These are phyloP conservation scores for Seira musarum DNA, from an alignment of 2,888 invertebrate genomes.

Conservation along the genomic window DNA sequence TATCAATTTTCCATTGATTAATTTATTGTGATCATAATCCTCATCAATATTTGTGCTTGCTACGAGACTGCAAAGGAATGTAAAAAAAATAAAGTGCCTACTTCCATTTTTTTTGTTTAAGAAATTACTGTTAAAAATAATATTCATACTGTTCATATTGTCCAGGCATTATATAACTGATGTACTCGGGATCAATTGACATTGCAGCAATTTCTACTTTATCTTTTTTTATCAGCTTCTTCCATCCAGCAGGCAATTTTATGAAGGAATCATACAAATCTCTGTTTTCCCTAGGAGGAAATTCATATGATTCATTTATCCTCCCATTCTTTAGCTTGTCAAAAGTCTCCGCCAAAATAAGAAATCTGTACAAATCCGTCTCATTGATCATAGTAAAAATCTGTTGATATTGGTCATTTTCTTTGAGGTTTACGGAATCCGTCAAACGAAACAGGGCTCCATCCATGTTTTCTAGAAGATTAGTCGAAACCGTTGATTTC, in stretches of 20 bases:
- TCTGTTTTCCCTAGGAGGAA: conserved; percentile 21
- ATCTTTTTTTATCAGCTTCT: conserved; percentile 18
- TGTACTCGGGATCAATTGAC: conserved; percentile 46
- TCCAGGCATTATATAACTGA: conserved; percentile 57
- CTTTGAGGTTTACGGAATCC: conserved; percentile 17
- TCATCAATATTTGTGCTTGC: conserved; percentile 6
- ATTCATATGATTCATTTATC: conserved; percentile 19
- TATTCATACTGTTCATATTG: conserved; percentile 52
- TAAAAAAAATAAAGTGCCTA: too few relatives aligned
- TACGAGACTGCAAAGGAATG: conserved; percentile 41
- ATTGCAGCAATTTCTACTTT: conserved; percentile 58
- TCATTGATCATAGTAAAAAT: conserved; percentile 7
- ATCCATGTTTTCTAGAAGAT: conserved; percentile 49
- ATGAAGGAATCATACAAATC: conserved; percentile 39
- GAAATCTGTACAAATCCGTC: conserved; percentile 17
- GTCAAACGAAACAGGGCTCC: conserved; percentile 50
- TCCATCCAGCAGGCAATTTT: conserved; percentile 59
- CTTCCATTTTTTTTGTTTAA: neutral
- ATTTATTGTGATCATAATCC: conserved; percentile 15
- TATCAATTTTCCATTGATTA: conserved; percentile 62
- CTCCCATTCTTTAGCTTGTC: neutral
- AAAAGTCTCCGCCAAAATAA: conserved; percentile 42
- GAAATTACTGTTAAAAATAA: neutral
- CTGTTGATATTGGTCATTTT: neutral
- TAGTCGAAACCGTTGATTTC: conserved; percentile 41